A percentile compares a stretch with the other conserved stretches of the same genome.
These are phyloP conservation scores for Steinernema hermaphroditum DNA, from an alignment of 2,888 invertebrate genomes.

Conservation along the genomic window DNA sequence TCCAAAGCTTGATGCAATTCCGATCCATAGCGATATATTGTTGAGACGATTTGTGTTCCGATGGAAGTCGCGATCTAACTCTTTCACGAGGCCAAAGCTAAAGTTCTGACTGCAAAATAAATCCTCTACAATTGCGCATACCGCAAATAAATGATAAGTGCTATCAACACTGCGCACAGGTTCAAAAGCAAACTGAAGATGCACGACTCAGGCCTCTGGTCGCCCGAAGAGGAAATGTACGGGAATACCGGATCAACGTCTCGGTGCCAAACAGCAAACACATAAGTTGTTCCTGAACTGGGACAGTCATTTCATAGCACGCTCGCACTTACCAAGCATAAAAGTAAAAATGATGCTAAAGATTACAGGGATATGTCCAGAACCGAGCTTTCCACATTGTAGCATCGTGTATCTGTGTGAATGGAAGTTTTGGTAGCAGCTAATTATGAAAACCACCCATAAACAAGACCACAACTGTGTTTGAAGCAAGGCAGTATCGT, in stretches of 20 bases:
- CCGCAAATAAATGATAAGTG: slow-evolving; percentile 54
- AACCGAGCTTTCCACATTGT: slow-evolving; percentile 41
- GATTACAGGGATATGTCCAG: slow-evolving; percentile 60
- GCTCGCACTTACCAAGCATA: slow-evolving; percentile 49
- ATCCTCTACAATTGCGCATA: no score
- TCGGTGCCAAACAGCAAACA: slow-evolving; percentile 52
- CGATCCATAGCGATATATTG: slow-evolving; percentile 42
- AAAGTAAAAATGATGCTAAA: slow-evolving; percentile 55
- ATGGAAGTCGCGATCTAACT: slow-evolving; percentile 49
- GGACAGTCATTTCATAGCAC: not conserved
- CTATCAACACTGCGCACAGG: slow-evolving; percentile 48
- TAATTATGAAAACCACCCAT: no score
- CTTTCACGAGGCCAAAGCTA: slow-evolving; percentile 54
- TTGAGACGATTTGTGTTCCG: slow-evolving; percentile 46
- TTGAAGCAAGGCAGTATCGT: no score
- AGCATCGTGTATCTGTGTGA: not conserved
- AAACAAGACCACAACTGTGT: no score
- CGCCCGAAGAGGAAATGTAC: slow-evolving; percentile 63
- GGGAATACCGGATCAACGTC: slow-evolving; percentile 66
- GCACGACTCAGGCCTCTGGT: slow-evolving; percentile 60
- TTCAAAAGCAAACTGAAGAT: slow-evolving; percentile 57
- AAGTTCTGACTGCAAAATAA: no score
- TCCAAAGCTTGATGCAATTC: slow-evolving; percentile 50
- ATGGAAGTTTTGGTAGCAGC: no score
- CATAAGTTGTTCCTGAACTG: slow-evolving; percentile 53